Evolutionary conservation across 1,140 invertebrate species (phyloP), one percentile per base, ranked within the genome.

Genomic region (Eciton burchellii): DNA sequence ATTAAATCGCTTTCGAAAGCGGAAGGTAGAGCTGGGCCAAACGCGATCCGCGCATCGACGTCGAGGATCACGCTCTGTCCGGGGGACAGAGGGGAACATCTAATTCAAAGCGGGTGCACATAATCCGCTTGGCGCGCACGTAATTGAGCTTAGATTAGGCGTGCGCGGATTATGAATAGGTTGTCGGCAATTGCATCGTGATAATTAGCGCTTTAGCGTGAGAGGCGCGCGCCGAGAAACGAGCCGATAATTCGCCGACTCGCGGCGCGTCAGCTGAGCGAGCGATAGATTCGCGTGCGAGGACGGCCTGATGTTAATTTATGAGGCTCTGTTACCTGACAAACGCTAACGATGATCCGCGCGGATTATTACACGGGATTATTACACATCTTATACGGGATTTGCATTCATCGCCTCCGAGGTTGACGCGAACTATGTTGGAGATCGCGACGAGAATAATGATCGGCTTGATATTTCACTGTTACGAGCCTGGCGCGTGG

Each of bases 121-220:
- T 86, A 86, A 86, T 86, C 83, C 72, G 59, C 60, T 59, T 76
- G 63, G 63, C 56, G 63, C 56, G 66, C 72, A 29, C 83, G 43
- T 85, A 85, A 84, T 84, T 68, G 83, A 83, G 56, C 82, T 81
- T 52, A 84, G 71, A 73, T 77, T 84, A 77, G 71, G 62, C 26
- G 66, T 52, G 49, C 41, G 71, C 43, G 26, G 57, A 76, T 89
- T 89, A 89, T 88, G 86, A 86, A 88, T 88, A 89, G 85, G 70
- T 84, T 60, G 63, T 68, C 24, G 35, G 74, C 74, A 79, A 79
- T 79, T 56, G 63, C 49, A n/a, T 68, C 45, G 74, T 49, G 63
- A 70, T 79, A 79, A 79, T 79, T 79, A 79, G 74, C 63, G 52
- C 54, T 77, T 68, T 77, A 77, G 62, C 6, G 19, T 4, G 47